phyloP scores from a whole-genome alignment of 1,140 invertebrate species.

The Danaus plexippus region DNA sequence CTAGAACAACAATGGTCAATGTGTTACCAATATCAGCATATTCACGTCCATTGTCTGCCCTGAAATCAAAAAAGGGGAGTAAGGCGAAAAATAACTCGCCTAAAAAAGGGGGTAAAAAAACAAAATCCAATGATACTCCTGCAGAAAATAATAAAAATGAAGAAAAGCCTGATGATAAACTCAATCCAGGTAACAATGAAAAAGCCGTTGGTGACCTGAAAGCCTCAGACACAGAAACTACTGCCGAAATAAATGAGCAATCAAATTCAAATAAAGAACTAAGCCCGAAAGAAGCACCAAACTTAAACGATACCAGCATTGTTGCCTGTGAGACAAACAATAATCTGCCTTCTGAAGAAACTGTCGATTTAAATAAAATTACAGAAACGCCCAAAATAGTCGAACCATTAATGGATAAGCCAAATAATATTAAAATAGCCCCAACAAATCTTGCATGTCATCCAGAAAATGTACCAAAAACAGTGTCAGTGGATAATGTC shows the following conservation, averaged over 20 bases:
- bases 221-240: too few relatives aligned
- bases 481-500: conserved; percentile 6
- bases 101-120: conserved; percentile 24
- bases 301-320: too few relatives aligned
- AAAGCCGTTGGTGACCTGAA: too few relatives aligned
- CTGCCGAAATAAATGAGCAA: too few relatives aligned
- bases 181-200: neutral
- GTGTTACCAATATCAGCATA: conserved; percentile 81
- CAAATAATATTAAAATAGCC: conserved; percentile 6
- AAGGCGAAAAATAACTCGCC: conserved; percentile 36
- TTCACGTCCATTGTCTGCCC: conserved; percentile 57
- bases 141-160: conserved; percentile 11
- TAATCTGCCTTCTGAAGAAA: conserved; percentile 1
- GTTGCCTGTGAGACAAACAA: too few relatives aligned
- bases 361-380: neutral
- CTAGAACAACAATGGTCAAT: conserved; percentile 78
- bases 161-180: conserved; percentile 3
- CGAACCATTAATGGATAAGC: conserved; percentile 3
- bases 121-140: conserved; percentile 11
- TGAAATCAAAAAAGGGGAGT: conserved; percentile 58
- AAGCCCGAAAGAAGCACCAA: too few relatives aligned
- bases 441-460: neutral
- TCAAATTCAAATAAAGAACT: too few relatives aligned
- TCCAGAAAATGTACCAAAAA: conserved; percentile 4
- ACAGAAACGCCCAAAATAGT: conserved; percentile 3